Conservation (phyloP, 1,140 invertebrate species). For the Eciton burchellii region DNA sequence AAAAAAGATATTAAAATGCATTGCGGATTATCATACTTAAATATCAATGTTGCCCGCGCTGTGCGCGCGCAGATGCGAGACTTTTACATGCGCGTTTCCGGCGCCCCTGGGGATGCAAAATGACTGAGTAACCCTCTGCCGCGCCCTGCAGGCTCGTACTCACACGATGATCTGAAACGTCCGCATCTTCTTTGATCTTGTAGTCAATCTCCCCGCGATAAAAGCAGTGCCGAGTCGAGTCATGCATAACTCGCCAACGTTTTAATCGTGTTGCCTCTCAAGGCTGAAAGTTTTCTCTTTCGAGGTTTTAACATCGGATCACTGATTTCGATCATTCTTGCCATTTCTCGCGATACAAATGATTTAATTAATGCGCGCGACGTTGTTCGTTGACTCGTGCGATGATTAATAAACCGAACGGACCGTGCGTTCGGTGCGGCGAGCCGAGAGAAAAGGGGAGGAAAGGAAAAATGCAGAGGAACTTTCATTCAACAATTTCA, state of each 20-base stretch:
- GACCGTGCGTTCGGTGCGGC: background rate
- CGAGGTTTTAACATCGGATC: background rate
- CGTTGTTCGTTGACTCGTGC: background rate
- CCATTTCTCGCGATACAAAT: too few relatives aligned
- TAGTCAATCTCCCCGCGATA: background rate
- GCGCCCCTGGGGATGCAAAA: constrained; percentile 51
- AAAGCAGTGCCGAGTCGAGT: background rate
- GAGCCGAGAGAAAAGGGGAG: too few relatives aligned
- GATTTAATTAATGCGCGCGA: too few relatives aligned
- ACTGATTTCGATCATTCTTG: too few relatives aligned
- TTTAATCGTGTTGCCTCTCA: too few relatives aligned
- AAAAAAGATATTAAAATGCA: constrained; percentile 10
- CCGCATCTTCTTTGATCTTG: constrained; percentile 13
- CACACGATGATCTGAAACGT: constrained; percentile 48
- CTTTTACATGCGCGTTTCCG: constrained; percentile 17
- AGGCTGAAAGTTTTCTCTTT: background rate
- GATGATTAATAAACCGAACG: background rate
- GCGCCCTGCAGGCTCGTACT: constrained; percentile 47
- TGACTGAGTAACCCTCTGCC: constrained; percentile 54
- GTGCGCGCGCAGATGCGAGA: constrained; percentile 8
- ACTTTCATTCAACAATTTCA: background rate
- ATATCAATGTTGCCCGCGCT: constrained; percentile 2
- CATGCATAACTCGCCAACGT: background rate
- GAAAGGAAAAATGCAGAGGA: background rate
- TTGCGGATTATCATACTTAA: background rate